Percentiles rank a stretch among this genome's conserved stretches.
These are phyloP conservation scores for Podotricha telesiphe DNA, from an alignment of 2,888 invertebrate genomes.

Conservation along the genomic window DNA sequence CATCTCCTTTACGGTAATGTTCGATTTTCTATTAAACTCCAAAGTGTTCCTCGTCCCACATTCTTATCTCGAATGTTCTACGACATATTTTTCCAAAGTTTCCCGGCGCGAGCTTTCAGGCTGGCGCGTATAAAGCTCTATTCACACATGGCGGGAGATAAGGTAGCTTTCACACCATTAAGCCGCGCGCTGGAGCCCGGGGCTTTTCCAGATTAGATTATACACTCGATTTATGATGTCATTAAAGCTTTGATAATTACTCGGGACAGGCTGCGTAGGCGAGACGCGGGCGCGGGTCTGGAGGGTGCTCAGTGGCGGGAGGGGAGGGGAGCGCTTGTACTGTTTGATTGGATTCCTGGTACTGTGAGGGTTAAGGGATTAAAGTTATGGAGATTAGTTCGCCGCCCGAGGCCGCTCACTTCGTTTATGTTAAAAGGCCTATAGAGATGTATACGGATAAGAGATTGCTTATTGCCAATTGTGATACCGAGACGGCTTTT, in stretches of 20 bases:
- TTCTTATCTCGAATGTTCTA: constrained; percentile 82
- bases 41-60: constrained; percentile 82
- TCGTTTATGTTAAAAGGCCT: constrained; percentile 81
- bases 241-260: constrained; percentile 85
- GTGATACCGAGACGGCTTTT: constrained; percentile 76
- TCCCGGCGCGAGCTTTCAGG: constrained; percentile 83
- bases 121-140: constrained; percentile 82
- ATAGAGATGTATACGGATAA: constrained; percentile 81
- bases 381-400: constrained; percentile 84
- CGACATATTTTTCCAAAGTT: constrained; percentile 84
- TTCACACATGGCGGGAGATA: constrained; percentile 84
- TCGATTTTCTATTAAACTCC: constrained; percentile 84
- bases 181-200: constrained; percentile 82
- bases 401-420: constrained; percentile 78
- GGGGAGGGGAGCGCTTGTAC: constrained; percentile 73
- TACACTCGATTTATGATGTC: constrained; percentile 84
- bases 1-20: constrained; percentile 83
- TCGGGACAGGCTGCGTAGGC: constrained; percentile 84
- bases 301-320: constrained; percentile 53
- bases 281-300: constrained; percentile 63
- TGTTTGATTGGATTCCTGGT: constrained; percentile 84
- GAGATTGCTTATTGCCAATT: constrained; percentile 83
- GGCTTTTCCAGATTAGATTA: constrained; percentile 85
- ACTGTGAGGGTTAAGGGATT: constrained; percentile 82
- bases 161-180: constrained; percentile 84